Evolutionary conservation across 1,140 invertebrate genomes (phyloP).

Genomic region (Drosophila ohnishii): DNA sequence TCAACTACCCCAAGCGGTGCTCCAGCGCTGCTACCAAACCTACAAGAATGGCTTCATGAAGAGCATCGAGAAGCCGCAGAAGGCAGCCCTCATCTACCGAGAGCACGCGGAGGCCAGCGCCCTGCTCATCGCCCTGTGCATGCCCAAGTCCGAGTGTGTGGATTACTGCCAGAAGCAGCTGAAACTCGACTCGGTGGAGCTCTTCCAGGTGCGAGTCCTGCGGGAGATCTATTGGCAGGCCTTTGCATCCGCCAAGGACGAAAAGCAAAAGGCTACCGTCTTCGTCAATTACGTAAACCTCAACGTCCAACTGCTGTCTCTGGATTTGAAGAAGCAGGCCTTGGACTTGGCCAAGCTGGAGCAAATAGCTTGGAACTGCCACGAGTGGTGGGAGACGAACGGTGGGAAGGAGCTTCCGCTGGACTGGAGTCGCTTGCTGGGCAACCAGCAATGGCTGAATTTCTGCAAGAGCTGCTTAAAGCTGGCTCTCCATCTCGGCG

Average conservation of each 20-base stretch:
- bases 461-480: slow-evolving; percentile 87
- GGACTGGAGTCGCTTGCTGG: slow-evolving; percentile 83
- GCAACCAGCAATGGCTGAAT: slow-evolving; percentile 86
- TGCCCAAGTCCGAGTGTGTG: slow-evolving; percentile 84
- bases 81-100: slow-evolving; percentile 86
- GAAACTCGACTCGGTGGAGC: slow-evolving; percentile 85
- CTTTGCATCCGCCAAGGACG: slow-evolving; percentile 51
- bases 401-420: slow-evolving; percentile 4
- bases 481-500: slow-evolving; percentile 85
- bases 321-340: slow-evolving; percentile 84
- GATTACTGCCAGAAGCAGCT: slow-evolving; percentile 85
- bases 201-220: slow-evolving; percentile 85
- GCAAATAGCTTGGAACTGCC: slow-evolving; percentile 62
- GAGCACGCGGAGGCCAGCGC: slow-evolving; percentile 84
- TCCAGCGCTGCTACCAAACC: slow-evolving; percentile 84
- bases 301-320: slow-evolving; percentile 84
- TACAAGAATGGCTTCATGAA: slow-evolving; percentile 86
- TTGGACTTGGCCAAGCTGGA: slow-evolving; percentile 63
- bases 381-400: slow-evolving; percentile 76
- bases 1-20: slow-evolving; percentile 77
- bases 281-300: slow-evolving; percentile 85
- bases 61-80: slow-evolving; percentile 86
- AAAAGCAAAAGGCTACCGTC: slow-evolving; percentile 79
- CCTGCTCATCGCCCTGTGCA: slow-evolving; percentile 84
- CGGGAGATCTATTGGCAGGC: slow-evolving; percentile 85